These are phyloP conservation scores for Theocolax elegans DNA, from an alignment of 1,140 invertebrate species.

Conservation along the genomic window DNA sequence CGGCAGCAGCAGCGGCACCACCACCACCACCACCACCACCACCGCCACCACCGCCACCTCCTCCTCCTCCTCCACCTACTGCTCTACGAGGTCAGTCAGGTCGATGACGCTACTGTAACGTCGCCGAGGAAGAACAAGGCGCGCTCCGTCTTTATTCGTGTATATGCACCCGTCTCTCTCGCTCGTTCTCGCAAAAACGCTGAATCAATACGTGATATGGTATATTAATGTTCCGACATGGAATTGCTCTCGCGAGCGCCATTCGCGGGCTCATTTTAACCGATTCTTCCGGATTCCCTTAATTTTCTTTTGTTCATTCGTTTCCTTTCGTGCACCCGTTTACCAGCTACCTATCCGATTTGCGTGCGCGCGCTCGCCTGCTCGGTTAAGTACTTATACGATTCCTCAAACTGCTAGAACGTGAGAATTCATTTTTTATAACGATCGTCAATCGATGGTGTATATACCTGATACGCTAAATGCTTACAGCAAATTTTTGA, in stretches of 20 bases:
- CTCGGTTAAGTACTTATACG: constrained; percentile 3
- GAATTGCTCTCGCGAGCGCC: constrained; percentile 13
- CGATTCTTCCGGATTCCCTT: constrained; percentile 1
- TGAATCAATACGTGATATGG: constrained; percentile 41
- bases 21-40: no score
- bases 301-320: background rate
- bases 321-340: background rate
- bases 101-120: constrained; percentile 42
- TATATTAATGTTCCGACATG: constrained; percentile 38
- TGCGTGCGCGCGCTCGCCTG: background rate
- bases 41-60: no score
- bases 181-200: constrained; percentile 26
- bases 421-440: no score
- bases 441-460: constrained; percentile 32
- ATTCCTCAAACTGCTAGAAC: no score
- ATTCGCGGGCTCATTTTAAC: constrained; percentile 4
- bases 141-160: background rate
- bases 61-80: no score
- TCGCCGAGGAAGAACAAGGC: constrained; percentile 19
- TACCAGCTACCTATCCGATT: background rate
- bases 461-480: constrained; percentile 22
- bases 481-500: constrained; percentile 13
- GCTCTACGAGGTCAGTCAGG: constrained; percentile 43
- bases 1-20: no score
- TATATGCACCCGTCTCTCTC: constrained; percentile 21